A percentile compares a stretch with the other conserved stretches of the same genome.
phyloP scores from a whole-genome alignment of 53 echinoderm and acorn worm genomes.

The Apostichopus leukothele region DNA sequence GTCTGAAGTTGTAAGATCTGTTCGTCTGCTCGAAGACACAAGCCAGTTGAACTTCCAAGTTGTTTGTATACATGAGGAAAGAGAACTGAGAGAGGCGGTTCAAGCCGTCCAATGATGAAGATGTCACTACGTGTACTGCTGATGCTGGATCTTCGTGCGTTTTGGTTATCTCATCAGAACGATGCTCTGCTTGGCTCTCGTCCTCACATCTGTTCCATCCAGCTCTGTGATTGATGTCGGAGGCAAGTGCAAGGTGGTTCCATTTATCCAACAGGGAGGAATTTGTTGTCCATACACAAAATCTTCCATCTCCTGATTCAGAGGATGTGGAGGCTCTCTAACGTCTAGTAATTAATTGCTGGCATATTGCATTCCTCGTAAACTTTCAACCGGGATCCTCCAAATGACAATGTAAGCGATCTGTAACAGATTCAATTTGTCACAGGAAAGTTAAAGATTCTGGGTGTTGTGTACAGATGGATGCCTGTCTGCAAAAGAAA shows the following conservation, averaged over 20 bases:
- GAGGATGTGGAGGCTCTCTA: not conserved
- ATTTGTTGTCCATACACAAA: not conserved
- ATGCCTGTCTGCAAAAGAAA: too few relatives aligned
- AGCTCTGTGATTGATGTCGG: conserved; percentile 27
- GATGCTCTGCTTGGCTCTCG: conserved; percentile 3
- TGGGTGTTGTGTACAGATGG: not conserved
- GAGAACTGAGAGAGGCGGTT: not conserved
- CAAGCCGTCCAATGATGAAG: not conserved
- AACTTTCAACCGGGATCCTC: not conserved
- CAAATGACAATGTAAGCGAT: not conserved
- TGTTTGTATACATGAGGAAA: not conserved
- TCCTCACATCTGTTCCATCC: conserved; percentile 33
- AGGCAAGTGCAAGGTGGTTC: conserved; percentile 32
- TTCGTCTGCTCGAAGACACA: too few relatives aligned
- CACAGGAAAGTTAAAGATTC: not conserved
- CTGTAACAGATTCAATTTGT: not conserved
- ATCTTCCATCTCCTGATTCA: not conserved
- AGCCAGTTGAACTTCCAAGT: not conserved
- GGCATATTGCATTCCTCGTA: not conserved
- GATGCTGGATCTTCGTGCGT: not conserved
- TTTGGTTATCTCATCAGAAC: conserved; percentile 19
- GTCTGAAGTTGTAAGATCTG: too few relatives aligned
- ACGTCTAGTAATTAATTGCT: not conserved
- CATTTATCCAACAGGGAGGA: conserved; percentile 5
- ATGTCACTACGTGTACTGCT: not conserved